These are phyloP conservation scores for Synchiropus splendidus DNA, from an alignment of 2,113 vertebrate species.

Conservation along the genomic window DNA sequence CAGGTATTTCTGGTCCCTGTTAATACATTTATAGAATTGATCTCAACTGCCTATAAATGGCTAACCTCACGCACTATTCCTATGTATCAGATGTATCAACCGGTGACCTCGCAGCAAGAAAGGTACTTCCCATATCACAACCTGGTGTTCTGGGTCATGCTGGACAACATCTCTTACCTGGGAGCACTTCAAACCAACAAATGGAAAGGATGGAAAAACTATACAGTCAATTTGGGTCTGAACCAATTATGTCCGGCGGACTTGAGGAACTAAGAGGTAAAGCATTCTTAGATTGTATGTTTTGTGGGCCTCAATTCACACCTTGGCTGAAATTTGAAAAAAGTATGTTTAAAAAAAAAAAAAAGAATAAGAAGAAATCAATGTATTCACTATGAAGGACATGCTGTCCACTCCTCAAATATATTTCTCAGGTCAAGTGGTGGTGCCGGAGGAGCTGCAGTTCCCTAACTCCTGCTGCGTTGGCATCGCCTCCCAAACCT, in stretches of 20 bases:
- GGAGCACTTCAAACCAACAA: constrained; percentile 47
- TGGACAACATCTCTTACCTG: constrained; percentile 42
- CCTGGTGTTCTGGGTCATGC: constrained; percentile 53
- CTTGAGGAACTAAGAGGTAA: constrained; percentile 69
- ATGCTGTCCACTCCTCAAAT: no score
- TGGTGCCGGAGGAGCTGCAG: constrained; percentile 83
- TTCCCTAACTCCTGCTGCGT: constrained; percentile 88
- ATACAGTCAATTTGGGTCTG: constrained; percentile 47
- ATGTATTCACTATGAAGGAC: no score
- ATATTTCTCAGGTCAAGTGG: constrained; percentile 67
- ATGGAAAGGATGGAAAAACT: constrained; percentile 57
- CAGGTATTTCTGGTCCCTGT: constrained; percentile 23
- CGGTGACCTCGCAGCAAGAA: constrained; percentile 39
- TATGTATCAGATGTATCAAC: constrained; percentile 43
- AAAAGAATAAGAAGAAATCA: no score
- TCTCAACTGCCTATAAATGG: no score
- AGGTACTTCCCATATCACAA: constrained; percentile 43
- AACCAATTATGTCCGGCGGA: constrained; percentile 52
- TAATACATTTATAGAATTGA: neutral
- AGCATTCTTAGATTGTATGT: no score
- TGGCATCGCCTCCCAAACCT: constrained; percentile 84
- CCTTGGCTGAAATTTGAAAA: no score
- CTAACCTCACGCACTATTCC: neutral
- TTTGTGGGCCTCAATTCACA: no score
- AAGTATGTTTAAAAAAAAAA: no score